phyloP scores from a whole-genome alignment of 2,113 vertebrate genomes.

The Hydrochoerus hydrochaeris region DNA sequence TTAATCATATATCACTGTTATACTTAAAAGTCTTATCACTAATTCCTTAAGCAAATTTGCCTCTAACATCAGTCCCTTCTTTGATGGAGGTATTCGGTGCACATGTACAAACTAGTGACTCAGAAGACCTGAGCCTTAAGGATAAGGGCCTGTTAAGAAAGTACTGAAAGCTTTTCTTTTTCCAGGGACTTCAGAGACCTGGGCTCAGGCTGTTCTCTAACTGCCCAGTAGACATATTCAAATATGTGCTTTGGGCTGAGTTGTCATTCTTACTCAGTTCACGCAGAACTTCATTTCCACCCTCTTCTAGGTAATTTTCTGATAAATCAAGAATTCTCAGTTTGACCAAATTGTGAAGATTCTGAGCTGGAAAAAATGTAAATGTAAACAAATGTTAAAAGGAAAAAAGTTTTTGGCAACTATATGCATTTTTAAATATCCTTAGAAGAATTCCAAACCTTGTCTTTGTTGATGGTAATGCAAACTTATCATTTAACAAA shows the following conservation, averaged over 20 bases:
- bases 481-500: background rate
- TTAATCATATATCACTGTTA: background rate
- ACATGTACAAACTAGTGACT: background rate
- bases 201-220: background rate
- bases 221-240: background rate
- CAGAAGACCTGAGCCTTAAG: background rate
- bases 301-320: constrained; percentile 77
- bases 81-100: background rate
- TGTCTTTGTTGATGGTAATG: background rate
- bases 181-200: background rate
- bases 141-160: background rate
- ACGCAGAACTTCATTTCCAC: constrained; percentile 69
- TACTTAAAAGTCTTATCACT: constrained; percentile 5
- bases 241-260: background rate
- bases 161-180: background rate
- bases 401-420: constrained; percentile 19
- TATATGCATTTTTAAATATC: background rate
- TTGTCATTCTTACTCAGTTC: constrained; percentile 72
- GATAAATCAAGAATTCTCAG: constrained; percentile 80
- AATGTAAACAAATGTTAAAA: background rate
- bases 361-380: constrained; percentile 71
- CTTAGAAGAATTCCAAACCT: constrained; percentile 4
- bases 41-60: constrained; percentile 32
- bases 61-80: background rate
- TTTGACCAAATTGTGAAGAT: constrained; percentile 78